Evolutionary conservation across 2,888 invertebrate species (phyloP).

Genomic region (Drosophila macrothrix): DNA sequence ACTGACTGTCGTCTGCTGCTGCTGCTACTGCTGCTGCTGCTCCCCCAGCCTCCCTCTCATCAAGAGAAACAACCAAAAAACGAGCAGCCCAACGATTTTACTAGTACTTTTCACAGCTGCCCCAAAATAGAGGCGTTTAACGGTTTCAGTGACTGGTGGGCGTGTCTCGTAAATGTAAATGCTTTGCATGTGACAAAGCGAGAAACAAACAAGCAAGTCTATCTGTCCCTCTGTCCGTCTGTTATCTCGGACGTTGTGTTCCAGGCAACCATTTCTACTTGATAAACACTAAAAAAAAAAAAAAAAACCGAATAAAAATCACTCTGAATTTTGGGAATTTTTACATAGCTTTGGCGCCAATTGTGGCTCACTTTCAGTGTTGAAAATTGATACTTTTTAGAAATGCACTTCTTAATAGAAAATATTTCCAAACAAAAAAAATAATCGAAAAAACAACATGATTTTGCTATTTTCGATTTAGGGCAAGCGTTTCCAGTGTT

Average conservation of each 20-base stretch:
- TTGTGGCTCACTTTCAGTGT: background rate
- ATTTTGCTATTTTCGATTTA: background rate
- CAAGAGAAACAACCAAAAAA: background rate
- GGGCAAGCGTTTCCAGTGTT: background rate
- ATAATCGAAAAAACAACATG: background rate
- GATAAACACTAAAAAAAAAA: background rate
- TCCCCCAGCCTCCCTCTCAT: background rate
- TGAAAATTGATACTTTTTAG: background rate
- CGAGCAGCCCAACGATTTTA: constrained; percentile 31
- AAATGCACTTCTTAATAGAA: background rate
- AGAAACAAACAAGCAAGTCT: constrained; percentile 1
- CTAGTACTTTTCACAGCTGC: constrained; percentile 56
- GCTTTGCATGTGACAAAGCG: constrained; percentile 32
- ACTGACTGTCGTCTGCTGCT: constrained; percentile 53
- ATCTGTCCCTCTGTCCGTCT: background rate
- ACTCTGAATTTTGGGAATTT: background rate
- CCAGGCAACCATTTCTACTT: constrained; percentile 9
- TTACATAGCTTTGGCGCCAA: too few relatives aligned
- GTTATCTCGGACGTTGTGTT: background rate
- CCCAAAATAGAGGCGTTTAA: constrained; percentile 37
- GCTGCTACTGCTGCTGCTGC: too few relatives aligned
- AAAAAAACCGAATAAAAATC: background rate
- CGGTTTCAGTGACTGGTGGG: constrained; percentile 50
- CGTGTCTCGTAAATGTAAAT: constrained; percentile 50
- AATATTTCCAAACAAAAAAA: background rate